phyloP scores from a whole-genome alignment of 2,888 invertebrate species.

The Cephalotes varians region DNA sequence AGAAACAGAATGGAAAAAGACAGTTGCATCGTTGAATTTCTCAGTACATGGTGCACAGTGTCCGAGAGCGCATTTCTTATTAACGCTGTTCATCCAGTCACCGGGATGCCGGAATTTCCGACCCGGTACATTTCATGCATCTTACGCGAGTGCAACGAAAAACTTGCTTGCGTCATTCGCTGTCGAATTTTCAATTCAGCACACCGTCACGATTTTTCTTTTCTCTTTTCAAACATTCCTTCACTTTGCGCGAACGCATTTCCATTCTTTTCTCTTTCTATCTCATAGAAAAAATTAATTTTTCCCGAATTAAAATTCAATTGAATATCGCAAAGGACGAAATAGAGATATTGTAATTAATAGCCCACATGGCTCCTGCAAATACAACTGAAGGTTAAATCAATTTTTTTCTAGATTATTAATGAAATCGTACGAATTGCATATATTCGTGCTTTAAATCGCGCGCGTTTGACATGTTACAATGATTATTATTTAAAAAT shows the following conservation, averaged over 20 bases:
- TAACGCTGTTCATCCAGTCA: conserved; percentile 47
- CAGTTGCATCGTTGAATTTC: conserved; percentile 2
- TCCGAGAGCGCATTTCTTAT: conserved; percentile 44
- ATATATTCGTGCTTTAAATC: background rate
- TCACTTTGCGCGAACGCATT: background rate
- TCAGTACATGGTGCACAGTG: background rate
- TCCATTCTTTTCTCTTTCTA: background rate
- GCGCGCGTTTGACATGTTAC: background rate
- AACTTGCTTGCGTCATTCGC: conserved; percentile 51
- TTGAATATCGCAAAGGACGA: background rate
- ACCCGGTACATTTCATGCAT: conserved; percentile 21
- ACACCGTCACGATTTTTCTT: background rate
- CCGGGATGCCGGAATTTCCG: conserved; percentile 40
- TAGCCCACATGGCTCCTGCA: background rate
- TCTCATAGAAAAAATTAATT: background rate
- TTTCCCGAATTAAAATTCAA: background rate
- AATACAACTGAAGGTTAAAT: background rate
- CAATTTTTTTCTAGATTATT: background rate
- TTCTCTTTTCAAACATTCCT: background rate
- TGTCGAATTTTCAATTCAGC: conserved; percentile 45
- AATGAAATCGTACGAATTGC: background rate
- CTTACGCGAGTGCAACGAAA: conserved; percentile 43
- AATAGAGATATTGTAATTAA: background rate
- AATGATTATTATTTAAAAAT: conserved; percentile 1
- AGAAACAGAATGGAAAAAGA: conserved; percentile 1